A percentile compares a stretch with the other conserved stretches of the same genome.
Evolutionary conservation across 2,113 vertebrate species (phyloP).

Genomic region (Eubucco bourcierii): DNA sequence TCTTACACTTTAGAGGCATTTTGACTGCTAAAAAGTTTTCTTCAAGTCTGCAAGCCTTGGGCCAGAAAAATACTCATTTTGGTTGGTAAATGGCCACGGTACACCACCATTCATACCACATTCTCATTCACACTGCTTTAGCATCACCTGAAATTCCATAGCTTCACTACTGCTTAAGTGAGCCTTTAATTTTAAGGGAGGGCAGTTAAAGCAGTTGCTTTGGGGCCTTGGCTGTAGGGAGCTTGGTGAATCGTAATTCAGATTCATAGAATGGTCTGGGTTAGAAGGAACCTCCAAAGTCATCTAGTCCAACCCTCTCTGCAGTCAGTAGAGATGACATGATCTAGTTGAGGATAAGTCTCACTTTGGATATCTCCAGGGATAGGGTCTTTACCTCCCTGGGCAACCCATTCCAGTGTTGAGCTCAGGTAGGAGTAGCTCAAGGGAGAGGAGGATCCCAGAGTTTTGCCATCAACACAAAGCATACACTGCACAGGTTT

Average conservation of each 20-base stretch:
- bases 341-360: too few species aligned
- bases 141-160: background rate
- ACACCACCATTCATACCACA: background rate
- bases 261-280: too few species aligned
- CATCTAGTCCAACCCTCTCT: too few species aligned
- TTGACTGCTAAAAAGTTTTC: background rate
- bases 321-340: too few species aligned
- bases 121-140: background rate
- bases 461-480: background rate
- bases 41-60: background rate
- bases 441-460: background rate
- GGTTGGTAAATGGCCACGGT: too few species aligned
- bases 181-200: background rate
- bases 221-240: background rate
- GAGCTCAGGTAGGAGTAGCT: background rate
- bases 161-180: background rate
- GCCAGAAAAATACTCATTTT: background rate
- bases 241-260: too few species aligned
- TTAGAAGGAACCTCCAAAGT: too few species aligned
- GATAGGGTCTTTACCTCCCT: too few species aligned
- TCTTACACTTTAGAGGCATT: background rate
- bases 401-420: background rate
- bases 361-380: too few species aligned
- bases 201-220: background rate
- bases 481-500: background rate